Evolutionary conservation across 35 echinoderm and acorn worm species (phyloP).

Genomic region (Holothuria glaberrima): DNA sequence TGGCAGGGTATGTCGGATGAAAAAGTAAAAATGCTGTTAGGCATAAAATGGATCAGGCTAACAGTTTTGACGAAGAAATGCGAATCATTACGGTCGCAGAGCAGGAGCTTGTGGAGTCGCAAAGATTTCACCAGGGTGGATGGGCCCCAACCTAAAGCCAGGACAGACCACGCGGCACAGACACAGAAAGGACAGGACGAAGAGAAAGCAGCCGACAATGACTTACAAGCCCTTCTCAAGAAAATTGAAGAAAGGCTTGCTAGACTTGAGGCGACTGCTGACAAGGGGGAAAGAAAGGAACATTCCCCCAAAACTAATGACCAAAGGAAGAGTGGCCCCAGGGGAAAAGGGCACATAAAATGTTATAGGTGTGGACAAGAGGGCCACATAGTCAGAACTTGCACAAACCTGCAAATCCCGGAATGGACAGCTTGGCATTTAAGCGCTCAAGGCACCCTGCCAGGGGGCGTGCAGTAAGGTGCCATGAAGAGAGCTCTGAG

Average conservation of each 20-base stretch:
- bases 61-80: slow-evolving; percentile 40
- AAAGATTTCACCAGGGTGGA: neutral
- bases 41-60: slow-evolving; percentile 13
- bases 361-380: slow-evolving; percentile 52
- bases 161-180: neutral
- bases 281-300: neutral
- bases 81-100: neutral
- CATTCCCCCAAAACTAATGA: neutral
- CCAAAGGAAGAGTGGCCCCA: neutral
- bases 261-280: neutral
- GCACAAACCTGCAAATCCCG: neutral
- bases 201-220: neutral
- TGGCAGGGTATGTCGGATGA: slow-evolving; percentile 24
- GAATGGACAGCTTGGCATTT: neutral
- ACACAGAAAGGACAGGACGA: neutral
- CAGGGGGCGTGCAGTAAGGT: slow-evolving; percentile 27
- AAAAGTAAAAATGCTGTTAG: neutral
- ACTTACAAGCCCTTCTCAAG: neutral
- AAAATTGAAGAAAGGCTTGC: neutral
- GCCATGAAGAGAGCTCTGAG: neutral
- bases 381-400: slow-evolving; percentile 39
- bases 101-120: slow-evolving; percentile 21
- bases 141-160: neutral
- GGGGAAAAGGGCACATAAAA: neutral
- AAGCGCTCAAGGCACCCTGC: slow-evolving; percentile 46